Evolutionary conservation across 2,797 vertebrate species (phyloP).

Genomic region (Enteromius afrohamiltoni): DNA sequence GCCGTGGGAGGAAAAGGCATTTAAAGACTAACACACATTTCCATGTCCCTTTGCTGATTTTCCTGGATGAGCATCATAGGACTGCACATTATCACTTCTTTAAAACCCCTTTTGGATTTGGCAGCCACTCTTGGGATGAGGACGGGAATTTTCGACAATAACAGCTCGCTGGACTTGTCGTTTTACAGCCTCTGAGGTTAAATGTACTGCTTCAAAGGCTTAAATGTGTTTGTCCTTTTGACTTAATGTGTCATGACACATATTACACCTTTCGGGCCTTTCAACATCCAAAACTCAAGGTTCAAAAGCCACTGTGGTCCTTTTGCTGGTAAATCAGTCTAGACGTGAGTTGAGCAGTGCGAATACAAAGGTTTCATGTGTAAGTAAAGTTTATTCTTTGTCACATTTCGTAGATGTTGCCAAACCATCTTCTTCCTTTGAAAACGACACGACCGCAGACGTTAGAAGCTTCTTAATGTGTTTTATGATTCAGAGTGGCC

Average conservation of each 20-base stretch:
- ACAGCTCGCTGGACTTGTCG: background rate
- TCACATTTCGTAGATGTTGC: background rate
- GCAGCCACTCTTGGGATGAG: conserved; percentile 4
- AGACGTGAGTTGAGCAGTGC: background rate
- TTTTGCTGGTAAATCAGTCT: background rate
- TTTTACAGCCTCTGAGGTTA: background rate
- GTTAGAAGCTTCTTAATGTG: conserved; percentile 4
- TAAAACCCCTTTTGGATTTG: conserved; percentile 44
- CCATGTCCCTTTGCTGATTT: conserved; percentile 35
- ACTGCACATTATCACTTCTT: conserved; percentile 66
- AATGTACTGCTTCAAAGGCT: background rate
- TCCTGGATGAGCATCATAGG: conserved; percentile 63
- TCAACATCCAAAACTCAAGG: background rate
- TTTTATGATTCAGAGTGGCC: conserved; percentile 36
- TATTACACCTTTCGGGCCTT: background rate
- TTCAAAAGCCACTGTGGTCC: background rate
- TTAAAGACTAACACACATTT: conserved; percentile 33
- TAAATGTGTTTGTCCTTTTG: background rate
- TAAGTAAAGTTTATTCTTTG: conserved; percentile 22
- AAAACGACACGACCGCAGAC: conserved; percentile 6
- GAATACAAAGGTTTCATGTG: background rate
- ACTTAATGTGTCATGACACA: conserved; percentile 1
- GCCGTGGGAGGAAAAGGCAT: conserved; percentile 39
- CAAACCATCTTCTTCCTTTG: conserved; percentile 32
- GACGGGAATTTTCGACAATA: background rate